Conservation (phyloP, 2,113 vertebrate species). For the Rhipidura dahli region DNA sequence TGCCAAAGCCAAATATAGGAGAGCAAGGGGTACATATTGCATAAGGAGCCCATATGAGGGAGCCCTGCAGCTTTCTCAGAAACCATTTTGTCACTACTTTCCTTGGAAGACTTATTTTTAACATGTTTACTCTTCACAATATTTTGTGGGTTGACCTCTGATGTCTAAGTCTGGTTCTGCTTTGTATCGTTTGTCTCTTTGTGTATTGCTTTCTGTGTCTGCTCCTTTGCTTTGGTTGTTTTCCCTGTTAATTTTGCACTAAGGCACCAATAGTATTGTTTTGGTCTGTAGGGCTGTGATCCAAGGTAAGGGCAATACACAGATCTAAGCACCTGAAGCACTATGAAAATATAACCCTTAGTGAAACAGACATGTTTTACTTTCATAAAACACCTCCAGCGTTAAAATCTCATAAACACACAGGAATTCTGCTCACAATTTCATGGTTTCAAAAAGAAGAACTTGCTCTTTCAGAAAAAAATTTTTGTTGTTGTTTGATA, state of each 20-base stretch:
- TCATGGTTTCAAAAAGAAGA: neutral
- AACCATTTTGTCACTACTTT: slow-evolving; percentile 10
- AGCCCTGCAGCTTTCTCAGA: slow-evolving; percentile 55
- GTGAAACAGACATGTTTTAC: neutral
- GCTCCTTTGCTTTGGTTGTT: slow-evolving; percentile 9
- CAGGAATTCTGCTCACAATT: neutral
- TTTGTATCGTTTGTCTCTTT: slow-evolving; percentile 55
- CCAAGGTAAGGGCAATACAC: neutral
- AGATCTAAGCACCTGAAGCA: neutral
- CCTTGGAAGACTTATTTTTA: neutral
- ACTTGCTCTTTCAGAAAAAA: neutral
- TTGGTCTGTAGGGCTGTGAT: neutral
- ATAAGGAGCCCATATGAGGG: slow-evolving; percentile 59
- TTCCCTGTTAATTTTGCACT: neutral
- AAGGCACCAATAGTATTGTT: neutral
- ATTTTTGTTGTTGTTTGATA: neutral
- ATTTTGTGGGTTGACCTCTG: slow-evolving; percentile 52
- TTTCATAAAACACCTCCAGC: neutral
- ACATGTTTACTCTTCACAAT: neutral
- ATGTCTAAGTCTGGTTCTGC: slow-evolving; percentile 36
- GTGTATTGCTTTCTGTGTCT: slow-evolving; percentile 31
- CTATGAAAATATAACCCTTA: neutral
- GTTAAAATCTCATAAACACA: neutral
- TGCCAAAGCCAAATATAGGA: neutral
- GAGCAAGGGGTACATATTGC: slow-evolving; percentile 6